Percentiles rank a stretch among this genome's conserved stretches.
Conservation (phyloP, 1,140 invertebrate species). For the Brachystomella parvula region DNA sequence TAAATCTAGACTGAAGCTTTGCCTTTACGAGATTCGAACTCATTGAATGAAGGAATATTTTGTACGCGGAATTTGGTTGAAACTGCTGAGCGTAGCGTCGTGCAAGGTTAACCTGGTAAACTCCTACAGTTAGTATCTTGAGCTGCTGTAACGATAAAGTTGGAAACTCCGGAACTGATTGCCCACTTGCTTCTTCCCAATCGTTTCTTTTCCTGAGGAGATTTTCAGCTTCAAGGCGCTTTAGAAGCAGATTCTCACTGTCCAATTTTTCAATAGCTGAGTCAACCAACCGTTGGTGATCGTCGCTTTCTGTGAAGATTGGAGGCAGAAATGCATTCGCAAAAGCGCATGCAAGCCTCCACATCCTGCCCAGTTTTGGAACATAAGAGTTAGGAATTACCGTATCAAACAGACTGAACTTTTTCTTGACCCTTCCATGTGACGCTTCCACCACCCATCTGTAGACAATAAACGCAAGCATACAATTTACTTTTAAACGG, state of each 20-base stretch:
- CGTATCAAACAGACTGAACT: conserved; percentile 19
- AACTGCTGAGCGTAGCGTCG: background rate
- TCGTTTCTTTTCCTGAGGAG: background rate
- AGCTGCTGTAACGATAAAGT: background rate
- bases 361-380: background rate
- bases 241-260: background rate
- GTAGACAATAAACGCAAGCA: too few species aligned
- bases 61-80: background rate
- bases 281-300: background rate
- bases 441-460: conserved; percentile 42
- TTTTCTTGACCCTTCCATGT: conserved; percentile 37
- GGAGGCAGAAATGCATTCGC: background rate
- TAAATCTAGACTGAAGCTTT: background rate
- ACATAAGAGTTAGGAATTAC: background rate
- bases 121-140: background rate
- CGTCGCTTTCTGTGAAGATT: background rate
- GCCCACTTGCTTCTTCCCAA: background rate
- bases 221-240: background rate
- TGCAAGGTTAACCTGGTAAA: background rate
- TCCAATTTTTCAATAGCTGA: background rate
- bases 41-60: background rate
- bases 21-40: background rate
- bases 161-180: background rate
- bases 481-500: too few species aligned
- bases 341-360: background rate